Percentiles rank a stretch among this genome's conserved stretches.
Conservation (phyloP, 2,888 invertebrate species). For the Pseudococcus jackbeardsleyi region DNA sequence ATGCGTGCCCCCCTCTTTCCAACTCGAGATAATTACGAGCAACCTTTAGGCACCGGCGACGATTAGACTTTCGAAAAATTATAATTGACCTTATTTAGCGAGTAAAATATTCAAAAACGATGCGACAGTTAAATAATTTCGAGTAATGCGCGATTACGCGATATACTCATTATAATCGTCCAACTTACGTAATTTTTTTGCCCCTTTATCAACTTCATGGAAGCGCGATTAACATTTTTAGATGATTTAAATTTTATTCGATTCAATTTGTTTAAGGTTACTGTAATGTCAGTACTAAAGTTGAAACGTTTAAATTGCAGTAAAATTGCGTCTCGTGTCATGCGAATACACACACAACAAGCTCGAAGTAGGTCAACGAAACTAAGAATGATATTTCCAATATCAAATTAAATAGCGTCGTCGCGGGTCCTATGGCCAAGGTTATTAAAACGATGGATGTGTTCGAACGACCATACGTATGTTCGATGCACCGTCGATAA, state of each 20-base stretch:
- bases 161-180: constrained; percentile 37
- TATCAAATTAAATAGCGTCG: constrained; percentile 30
- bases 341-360: background rate
- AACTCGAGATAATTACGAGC: background rate
- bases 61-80: background rate
- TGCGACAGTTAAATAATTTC: constrained; percentile 19
- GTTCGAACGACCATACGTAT: background rate
- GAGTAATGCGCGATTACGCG: constrained; percentile 27
- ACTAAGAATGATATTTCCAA: constrained; percentile 48
- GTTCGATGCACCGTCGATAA: background rate
- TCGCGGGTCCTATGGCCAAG: constrained; percentile 45
- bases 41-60: background rate
- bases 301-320: constrained; percentile 11
- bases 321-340: constrained; percentile 30
- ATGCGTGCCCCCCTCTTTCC: background rate
- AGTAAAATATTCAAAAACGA: background rate
- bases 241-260: constrained; percentile 46
- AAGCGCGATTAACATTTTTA: constrained; percentile 38
- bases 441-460: constrained; percentile 20
- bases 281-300: background rate
- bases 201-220: constrained; percentile 28
- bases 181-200: constrained; percentile 3
- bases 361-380: constrained; percentile 46
- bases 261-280: constrained; percentile 49
- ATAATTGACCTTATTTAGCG: background rate